These are phyloP conservation scores for Ploceus nigricollis DNA, from an alignment of 2,113 vertebrate species.

Conservation along the genomic window DNA sequence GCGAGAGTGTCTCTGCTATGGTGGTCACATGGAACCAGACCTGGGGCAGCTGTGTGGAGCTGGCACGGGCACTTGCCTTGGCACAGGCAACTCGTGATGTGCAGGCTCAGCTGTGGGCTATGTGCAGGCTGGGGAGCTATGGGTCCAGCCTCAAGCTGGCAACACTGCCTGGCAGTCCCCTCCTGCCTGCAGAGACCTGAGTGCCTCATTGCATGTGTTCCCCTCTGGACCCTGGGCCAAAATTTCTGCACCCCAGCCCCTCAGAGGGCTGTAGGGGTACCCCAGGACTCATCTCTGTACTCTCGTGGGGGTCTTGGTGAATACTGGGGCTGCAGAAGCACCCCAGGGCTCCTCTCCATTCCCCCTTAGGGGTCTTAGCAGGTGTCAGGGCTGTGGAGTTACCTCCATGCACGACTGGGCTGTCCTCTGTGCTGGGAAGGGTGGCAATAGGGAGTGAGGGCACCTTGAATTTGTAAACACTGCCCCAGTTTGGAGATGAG, in stretches of 20 bases:
- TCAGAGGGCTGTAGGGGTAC: not conserved
- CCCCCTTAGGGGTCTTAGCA: not conserved
- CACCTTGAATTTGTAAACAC: not conserved
- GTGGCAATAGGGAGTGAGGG: not conserved
- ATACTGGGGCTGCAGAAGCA: not conserved
- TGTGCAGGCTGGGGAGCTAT: not conserved
- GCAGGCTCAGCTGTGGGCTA: not conserved
- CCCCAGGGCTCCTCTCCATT: not conserved
- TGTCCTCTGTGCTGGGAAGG: not conserved
- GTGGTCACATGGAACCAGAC: fast-evolving
- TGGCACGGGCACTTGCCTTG: not conserved
- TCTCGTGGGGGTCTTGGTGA: not conserved
- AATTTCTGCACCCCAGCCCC: not conserved
- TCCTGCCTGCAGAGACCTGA: not conserved
- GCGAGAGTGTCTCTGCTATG: fast-evolving
- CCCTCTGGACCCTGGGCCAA: not conserved
- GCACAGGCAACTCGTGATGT: not conserved
- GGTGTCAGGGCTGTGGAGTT: not conserved
- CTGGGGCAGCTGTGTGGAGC: fast-evolving
- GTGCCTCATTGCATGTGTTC: not conserved
- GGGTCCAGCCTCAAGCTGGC: not conserved
- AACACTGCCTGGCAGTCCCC: not conserved
- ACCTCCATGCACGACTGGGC: fast-evolving
- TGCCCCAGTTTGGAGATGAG: not conserved
- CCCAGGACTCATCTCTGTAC: not conserved